phyloP scores from a whole-genome alignment of 2,113 vertebrate species.

The Podarcis muralis region DNA sequence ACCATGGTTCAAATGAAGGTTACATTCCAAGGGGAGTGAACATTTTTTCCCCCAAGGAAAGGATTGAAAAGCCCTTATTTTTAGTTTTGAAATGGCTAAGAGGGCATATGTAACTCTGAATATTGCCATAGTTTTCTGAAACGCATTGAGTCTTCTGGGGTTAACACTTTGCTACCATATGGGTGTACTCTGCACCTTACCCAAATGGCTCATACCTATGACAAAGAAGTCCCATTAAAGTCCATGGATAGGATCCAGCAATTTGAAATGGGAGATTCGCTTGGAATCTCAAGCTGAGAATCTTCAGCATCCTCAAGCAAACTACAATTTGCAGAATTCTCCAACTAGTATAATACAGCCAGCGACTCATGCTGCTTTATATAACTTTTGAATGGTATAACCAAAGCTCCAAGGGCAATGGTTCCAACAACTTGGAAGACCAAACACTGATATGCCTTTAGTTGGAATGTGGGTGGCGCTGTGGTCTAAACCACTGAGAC shows the following conservation, averaged over 20 bases:
- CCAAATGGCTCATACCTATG: constrained; percentile 44
- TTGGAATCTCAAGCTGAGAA: background rate
- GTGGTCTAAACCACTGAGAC: too few species aligned
- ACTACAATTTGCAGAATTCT: background rate
- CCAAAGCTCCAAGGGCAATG: background rate
- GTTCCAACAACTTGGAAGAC: background rate
- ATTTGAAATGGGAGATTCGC: background rate
- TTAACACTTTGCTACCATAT: background rate
- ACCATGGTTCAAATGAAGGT: constrained; percentile 86
- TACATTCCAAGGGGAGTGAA: constrained; percentile 80
- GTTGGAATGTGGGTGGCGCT: too few species aligned
- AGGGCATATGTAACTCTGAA: constrained; percentile 78
- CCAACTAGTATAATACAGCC: too few species aligned
- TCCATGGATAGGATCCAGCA: background rate
- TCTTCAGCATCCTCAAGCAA: background rate
- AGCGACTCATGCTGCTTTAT: background rate
- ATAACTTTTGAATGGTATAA: too few species aligned
- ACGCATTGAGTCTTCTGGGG: constrained; percentile 9
- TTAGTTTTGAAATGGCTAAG: constrained; percentile 70
- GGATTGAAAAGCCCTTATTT: constrained; percentile 76
- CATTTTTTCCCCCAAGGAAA: constrained; percentile 63
- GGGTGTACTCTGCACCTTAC: constrained; percentile 51
- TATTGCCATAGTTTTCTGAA: constrained; percentile 72
- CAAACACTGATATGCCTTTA: background rate
- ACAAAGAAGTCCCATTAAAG: background rate